Evolutionary conservation across 2,888 invertebrate species (phyloP).

Genomic region (Scelioninae gen. 1): DNA sequence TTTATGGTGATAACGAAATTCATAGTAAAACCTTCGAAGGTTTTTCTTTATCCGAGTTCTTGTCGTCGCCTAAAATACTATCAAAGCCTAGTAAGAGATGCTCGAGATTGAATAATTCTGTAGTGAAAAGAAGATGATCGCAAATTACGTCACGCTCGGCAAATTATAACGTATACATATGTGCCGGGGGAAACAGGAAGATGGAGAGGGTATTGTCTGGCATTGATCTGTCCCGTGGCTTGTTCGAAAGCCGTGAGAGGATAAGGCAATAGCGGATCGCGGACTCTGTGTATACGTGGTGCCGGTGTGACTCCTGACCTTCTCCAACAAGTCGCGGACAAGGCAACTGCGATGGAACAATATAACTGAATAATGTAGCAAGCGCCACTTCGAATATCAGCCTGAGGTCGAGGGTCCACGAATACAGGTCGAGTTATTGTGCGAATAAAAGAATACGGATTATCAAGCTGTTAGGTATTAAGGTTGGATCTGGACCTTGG

Average conservation of each 20-base stretch:
- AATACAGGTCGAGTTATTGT: constrained; percentile 75
- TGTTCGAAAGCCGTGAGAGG: constrained; percentile 10
- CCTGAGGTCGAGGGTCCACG: constrained; percentile 78
- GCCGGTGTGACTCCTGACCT: constrained; percentile 63
- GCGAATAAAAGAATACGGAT: constrained; percentile 53
- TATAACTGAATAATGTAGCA: constrained; percentile 77
- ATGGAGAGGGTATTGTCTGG: constrained; percentile 62
- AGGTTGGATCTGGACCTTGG: too few relatives aligned
- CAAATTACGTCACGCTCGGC: constrained; percentile 51
- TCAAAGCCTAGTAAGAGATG: constrained; percentile 22
- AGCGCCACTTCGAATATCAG: constrained; percentile 74
- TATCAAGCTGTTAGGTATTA: too few relatives aligned
- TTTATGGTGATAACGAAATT: too few relatives aligned
- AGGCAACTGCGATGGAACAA: constrained; percentile 71
- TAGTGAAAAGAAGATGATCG: constrained; percentile 20
- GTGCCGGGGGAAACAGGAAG: not conserved
- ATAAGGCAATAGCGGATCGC: constrained; percentile 26
- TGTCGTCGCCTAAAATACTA: constrained; percentile 27
- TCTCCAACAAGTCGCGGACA: constrained; percentile 60
- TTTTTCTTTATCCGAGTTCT: constrained; percentile 32
- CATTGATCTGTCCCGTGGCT: constrained; percentile 52
- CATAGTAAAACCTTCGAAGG: too few relatives aligned
- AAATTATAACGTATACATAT: constrained; percentile 34
- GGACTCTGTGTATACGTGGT: constrained; percentile 30
- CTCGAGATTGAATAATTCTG: constrained; percentile 28